These are phyloP conservation scores for Protaetia brevitarsis DNA, from an alignment of 1,140 invertebrate genomes.

Conservation along the genomic window DNA sequence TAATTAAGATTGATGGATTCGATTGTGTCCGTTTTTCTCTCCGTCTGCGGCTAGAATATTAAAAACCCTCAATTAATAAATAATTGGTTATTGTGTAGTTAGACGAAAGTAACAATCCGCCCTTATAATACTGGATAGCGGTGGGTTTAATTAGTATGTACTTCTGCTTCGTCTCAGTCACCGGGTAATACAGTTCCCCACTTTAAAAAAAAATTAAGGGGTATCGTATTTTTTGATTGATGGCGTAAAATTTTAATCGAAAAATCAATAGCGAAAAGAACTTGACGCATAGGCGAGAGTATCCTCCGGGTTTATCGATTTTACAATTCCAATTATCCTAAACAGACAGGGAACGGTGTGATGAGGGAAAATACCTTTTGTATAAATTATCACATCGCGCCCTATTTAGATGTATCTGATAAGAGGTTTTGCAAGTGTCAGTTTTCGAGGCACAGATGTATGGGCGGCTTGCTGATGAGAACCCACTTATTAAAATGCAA, in stretches of 20 bases:
- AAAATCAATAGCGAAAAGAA: background rate
- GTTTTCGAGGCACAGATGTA: background rate
- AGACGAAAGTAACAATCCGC: background rate
- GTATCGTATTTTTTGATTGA: background rate
- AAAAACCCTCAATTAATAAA: conserved; percentile 1
- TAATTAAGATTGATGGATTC: conserved; percentile 6
- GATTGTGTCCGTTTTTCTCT: background rate
- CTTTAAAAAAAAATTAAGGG: background rate
- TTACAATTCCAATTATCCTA: conserved; percentile 15
- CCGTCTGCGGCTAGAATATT: background rate
- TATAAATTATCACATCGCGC: conserved; percentile 1
- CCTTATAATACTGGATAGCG: conserved; percentile 5
- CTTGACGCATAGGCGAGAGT: background rate
- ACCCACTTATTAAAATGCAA: background rate
- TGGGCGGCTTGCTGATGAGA: background rate
- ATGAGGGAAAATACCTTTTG: conserved; percentile 12
- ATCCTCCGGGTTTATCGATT: background rate
- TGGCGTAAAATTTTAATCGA: conserved; percentile 6
- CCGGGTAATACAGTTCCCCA: background rate
- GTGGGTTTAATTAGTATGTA: background rate
- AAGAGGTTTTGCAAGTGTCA: background rate
- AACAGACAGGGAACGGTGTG: conserved; percentile 10
- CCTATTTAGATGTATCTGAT: conserved; percentile 7
- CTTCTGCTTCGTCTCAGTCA: too few relatives aligned
- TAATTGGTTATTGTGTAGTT: background rate